Evolutionary conservation across 2,113 vertebrate genomes (phyloP).

Genomic region (Rhadina sibilatrix): DNA sequence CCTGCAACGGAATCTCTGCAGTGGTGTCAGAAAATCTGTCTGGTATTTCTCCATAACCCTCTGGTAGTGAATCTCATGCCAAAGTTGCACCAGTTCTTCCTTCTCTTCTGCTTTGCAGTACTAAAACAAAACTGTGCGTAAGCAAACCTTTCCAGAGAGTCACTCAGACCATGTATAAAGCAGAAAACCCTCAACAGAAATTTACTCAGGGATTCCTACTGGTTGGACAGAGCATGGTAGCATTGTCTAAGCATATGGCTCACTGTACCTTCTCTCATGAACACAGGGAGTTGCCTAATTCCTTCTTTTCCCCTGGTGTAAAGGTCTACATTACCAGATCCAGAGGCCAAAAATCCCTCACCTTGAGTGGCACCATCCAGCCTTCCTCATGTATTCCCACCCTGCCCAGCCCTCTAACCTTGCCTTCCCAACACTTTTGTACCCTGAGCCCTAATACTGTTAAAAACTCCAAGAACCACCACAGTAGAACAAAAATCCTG

Average conservation of each 20-base stretch:
- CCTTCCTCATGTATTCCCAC: not conserved
- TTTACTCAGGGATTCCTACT: not conserved
- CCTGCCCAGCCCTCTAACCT: not conserved
- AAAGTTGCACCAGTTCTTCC: conserved; percentile 64
- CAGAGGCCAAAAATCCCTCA: not conserved
- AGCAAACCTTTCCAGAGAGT: not conserved
- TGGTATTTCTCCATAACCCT: conserved; percentile 35
- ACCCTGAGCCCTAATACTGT: not conserved
- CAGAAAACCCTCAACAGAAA: not conserved
- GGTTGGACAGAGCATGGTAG: not conserved
- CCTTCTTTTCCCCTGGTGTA: not conserved
- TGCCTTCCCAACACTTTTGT: not conserved
- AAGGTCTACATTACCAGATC: not conserved
- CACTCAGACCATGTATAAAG: not conserved
- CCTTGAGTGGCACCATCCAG: not conserved
- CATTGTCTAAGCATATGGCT: not conserved
- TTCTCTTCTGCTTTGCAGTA: conserved; percentile 52
- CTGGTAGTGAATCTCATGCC: conserved; percentile 70
- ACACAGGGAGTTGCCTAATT: not conserved
- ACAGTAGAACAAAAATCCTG: not conserved
- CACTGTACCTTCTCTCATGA: not conserved
- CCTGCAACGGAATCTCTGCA: conserved; percentile 72
- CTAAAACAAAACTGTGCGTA: not conserved
- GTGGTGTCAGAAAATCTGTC: conserved; percentile 6
- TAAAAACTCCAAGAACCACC: not conserved